Evolutionary conservation across 2,888 invertebrate species (phyloP).

Genomic region (Drosophila flavopinicola): DNA sequence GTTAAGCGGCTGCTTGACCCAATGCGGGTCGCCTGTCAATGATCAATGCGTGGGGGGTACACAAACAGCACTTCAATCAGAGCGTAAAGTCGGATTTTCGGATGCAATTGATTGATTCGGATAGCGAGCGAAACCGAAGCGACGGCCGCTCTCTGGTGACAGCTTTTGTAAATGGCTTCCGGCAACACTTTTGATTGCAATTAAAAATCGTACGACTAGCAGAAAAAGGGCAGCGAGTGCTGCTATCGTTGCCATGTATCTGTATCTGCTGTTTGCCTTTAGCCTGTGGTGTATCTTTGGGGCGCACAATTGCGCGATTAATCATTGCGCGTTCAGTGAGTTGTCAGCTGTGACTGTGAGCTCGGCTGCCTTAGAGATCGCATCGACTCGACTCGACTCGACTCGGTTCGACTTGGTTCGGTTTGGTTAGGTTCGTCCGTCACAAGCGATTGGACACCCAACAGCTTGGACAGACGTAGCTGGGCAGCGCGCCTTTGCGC

Average conservation of each 20-base stretch:
- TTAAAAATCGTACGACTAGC: constrained; percentile 68
- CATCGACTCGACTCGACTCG: constrained; percentile 43
- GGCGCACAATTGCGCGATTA: constrained; percentile 78
- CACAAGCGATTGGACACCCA: constrained; percentile 78
- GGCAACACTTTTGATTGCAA: constrained; percentile 79
- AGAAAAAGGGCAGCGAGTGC: constrained; percentile 59
- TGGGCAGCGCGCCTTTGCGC: constrained; percentile 1
- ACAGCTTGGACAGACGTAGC: constrained; percentile 25
- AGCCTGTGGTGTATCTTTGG: constrained; percentile 43
- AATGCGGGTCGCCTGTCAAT: constrained; percentile 40
- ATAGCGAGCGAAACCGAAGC: constrained; percentile 70
- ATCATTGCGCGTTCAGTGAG: constrained; percentile 80
- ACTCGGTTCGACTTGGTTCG: constrained; percentile 29
- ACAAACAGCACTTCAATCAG: constrained; percentile 58
- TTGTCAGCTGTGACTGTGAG: constrained; percentile 76
- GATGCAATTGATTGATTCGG: constrained; percentile 70
- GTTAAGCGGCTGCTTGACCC: constrained; percentile 52
- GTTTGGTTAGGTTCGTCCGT: constrained; percentile 56
- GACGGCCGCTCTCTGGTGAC: constrained; percentile 62
- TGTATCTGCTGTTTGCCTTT: constrained; percentile 38
- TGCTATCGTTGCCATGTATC: constrained; percentile 48
- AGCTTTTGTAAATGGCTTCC: constrained; percentile 79
- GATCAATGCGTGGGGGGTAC: constrained; percentile 35
- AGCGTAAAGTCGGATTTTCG: constrained; percentile 60
- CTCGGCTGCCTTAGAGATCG: constrained; percentile 64